These are phyloP conservation scores for Desoria tigrina DNA, from an alignment of 2,888 invertebrate species.

Conservation along the genomic window DNA sequence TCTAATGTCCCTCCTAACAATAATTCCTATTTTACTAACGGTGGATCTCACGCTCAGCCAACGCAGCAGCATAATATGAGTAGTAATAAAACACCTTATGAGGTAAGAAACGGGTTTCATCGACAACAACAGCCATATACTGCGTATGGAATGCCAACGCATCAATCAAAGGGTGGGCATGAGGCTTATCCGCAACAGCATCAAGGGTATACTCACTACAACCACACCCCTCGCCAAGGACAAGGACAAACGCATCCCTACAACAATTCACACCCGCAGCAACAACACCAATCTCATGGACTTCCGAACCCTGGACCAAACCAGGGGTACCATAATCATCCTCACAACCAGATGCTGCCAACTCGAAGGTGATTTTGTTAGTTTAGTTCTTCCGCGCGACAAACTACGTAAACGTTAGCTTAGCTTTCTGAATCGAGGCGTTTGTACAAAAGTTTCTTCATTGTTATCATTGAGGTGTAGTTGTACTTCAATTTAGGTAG, in stretches of 20 bases:
- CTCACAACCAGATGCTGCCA: conserved; percentile 47
- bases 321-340: conserved; percentile 35
- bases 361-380: conserved; percentile 46
- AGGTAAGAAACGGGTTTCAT: conserved; percentile 7
- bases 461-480: no score
- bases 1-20: conserved; percentile 1
- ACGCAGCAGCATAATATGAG: conserved; percentile 3
- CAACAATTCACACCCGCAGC: conserved; percentile 24
- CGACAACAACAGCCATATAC: conserved; percentile 21
- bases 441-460: background rate
- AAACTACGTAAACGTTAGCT: no score
- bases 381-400: no score
- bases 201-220: conserved; percentile 30
- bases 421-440: no score
- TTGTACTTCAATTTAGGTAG: no score
- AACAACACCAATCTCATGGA: conserved; percentile 35
- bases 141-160: conserved; percentile 8
- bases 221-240: conserved; percentile 12
- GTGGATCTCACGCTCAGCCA: conserved; percentile 7
- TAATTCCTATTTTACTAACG: conserved; percentile 2
- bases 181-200: conserved; percentile 33
- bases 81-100: background rate
- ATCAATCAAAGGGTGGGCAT: conserved; percentile 24
- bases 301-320: conserved; percentile 12
- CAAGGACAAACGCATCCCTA: background rate